Conservation (phyloP, 2,113 vertebrate species). For the Tachycineta bicolor region DNA sequence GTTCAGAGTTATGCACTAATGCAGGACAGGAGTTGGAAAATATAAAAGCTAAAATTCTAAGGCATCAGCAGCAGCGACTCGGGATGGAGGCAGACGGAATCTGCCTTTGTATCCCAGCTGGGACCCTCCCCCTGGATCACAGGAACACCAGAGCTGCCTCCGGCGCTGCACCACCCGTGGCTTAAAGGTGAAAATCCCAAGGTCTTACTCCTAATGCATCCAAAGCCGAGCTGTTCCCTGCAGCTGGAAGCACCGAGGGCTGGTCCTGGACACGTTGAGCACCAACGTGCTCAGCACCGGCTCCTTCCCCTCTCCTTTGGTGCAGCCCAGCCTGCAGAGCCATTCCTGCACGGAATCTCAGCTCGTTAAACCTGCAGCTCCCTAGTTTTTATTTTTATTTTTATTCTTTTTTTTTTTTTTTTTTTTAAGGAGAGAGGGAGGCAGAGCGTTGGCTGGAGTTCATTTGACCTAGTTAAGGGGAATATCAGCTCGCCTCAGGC, state of each 20-base stretch:
- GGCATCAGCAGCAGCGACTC: background rate
- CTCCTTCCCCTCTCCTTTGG: background rate
- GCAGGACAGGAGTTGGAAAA: background rate
- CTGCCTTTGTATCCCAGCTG: background rate
- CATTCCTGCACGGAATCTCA: background rate
- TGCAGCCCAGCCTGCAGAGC: background rate
- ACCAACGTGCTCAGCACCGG: accelerated
- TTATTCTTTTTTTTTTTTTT: background rate
- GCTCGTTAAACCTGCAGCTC: background rate
- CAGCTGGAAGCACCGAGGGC: background rate
- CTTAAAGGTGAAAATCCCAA: background rate
- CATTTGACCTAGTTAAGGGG: slow-evolving; percentile 64
- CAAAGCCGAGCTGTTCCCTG: background rate
- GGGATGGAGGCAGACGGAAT: background rate
- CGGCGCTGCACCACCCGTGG: background rate
- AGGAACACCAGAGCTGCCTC: background rate
- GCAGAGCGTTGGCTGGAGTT: slow-evolving; percentile 20
- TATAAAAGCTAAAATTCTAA: background rate
- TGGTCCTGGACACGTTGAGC: accelerated
- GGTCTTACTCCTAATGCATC: background rate
- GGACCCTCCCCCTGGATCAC: background rate
- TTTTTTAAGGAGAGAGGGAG: background rate
- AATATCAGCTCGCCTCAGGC: slow-evolving; percentile 42
- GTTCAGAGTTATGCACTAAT: no score
- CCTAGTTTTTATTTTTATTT: accelerated